Percentiles rank a stretch among this genome's conserved stretches.
Evolutionary conservation across 2,113 vertebrate species (phyloP).

Genomic region (Serinus canaria): DNA sequence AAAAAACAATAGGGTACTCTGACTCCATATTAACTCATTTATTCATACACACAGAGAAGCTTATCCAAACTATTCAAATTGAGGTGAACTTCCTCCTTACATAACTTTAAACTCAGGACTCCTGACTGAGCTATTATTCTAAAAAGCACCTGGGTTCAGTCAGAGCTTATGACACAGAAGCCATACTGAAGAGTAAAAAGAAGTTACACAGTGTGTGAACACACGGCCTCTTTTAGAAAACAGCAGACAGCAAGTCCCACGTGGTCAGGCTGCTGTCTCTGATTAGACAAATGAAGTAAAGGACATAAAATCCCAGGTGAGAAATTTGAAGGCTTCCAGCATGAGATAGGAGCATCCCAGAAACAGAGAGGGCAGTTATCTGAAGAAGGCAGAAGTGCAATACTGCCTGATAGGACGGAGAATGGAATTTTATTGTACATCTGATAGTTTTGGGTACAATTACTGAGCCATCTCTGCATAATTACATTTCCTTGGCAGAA

Average conservation of each 20-base stretch:
- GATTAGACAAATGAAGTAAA: neutral
- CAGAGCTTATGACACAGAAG: neutral
- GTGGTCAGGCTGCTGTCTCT: neutral
- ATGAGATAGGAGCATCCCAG: neutral
- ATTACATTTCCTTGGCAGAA: neutral
- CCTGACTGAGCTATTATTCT: neutral
- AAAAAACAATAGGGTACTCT: neutral
- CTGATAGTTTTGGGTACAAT: neutral
- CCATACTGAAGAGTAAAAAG: neutral
- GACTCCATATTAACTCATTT: neutral
- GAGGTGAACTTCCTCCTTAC: neutral
- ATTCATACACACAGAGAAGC: neutral
- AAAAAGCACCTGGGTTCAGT: neutral
- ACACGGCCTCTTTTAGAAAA: neutral
- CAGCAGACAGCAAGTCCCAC: neutral
- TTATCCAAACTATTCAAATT: neutral
- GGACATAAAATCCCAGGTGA: neutral
- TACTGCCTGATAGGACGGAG: neutral
- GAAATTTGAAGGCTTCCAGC: neutral
- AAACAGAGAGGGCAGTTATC: neutral
- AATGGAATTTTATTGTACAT: neutral
- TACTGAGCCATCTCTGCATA: neutral
- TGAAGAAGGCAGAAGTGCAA: neutral
- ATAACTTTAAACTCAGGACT: neutral
- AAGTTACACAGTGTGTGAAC: rapidly evolving